These are phyloP conservation scores for Tridacna gigas DNA, from an alignment of 2,888 invertebrate genomes.

Conservation along the genomic window DNA sequence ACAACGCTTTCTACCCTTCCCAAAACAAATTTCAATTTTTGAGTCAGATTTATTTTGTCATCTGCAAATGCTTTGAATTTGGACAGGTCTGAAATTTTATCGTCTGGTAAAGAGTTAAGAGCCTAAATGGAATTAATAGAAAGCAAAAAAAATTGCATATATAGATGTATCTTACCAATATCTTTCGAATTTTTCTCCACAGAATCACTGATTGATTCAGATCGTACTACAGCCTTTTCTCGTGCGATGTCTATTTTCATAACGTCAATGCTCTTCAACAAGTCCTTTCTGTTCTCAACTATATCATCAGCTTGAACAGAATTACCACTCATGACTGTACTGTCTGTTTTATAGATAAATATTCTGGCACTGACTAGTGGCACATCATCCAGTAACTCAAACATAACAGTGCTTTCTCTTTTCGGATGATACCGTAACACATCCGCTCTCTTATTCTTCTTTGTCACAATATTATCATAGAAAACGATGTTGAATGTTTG, in stretches of 20 bases:
- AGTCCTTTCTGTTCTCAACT: constrained; percentile 23
- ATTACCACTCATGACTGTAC: constrained; percentile 27
- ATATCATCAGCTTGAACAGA: constrained; percentile 18
- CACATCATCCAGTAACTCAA: constrained; percentile 20
- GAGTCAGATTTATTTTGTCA: too few relatives aligned
- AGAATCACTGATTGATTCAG: not conserved
- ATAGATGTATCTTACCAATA: not conserved
- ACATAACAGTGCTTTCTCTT: constrained; percentile 37
- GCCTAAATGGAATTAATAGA: not conserved
- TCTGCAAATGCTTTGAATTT: too few relatives aligned
- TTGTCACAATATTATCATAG: constrained; percentile 43
- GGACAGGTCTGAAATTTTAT: too few relatives aligned
- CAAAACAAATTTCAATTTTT: too few relatives aligned
- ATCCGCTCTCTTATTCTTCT: constrained; percentile 28
- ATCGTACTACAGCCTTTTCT: constrained; percentile 5
- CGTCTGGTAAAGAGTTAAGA: not conserved
- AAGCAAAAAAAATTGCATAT: not conserved
- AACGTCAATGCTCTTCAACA: constrained; percentile 11
- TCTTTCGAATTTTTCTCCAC: not conserved
- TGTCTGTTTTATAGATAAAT: constrained; percentile 20
- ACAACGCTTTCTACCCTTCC: too few relatives aligned
- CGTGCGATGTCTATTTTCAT: constrained; percentile 2
- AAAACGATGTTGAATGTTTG: constrained; percentile 44
- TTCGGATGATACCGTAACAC: constrained; percentile 48
- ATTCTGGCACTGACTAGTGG: constrained; percentile 20